These are phyloP conservation scores for Cyclina sinensis DNA, from an alignment of 1,140 invertebrate species.

Conservation along the genomic window DNA sequence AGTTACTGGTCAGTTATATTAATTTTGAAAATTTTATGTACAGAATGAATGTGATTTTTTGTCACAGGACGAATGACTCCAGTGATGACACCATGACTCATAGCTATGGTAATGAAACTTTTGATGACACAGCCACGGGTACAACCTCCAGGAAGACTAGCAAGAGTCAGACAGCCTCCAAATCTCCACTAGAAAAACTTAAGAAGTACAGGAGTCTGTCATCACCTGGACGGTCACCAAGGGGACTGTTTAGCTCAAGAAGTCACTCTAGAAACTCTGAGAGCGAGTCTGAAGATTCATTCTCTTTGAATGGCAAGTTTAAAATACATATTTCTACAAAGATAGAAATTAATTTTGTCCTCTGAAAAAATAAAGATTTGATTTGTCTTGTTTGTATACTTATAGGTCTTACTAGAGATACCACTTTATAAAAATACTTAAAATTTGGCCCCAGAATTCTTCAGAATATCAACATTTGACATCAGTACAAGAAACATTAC, in stretches of 20 bases:
- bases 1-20: too few species aligned
- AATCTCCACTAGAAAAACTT: conserved; percentile 73
- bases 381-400: too few species aligned
- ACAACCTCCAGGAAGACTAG: conserved; percentile 68
- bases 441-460: too few species aligned
- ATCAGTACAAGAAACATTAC: too few species aligned
- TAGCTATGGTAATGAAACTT: conserved; percentile 81
- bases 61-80: conserved; percentile 73
- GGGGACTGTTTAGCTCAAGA: conserved; percentile 57
- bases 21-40: too few species aligned
- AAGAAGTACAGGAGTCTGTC: conserved; percentile 58
- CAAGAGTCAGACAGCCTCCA: conserved; percentile 74
- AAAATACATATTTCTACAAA: neutral
- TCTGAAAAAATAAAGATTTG: too few species aligned
- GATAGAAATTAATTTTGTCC: too few species aligned
- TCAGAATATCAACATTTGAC: too few species aligned
- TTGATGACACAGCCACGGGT: conserved; percentile 72
- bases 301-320: conserved; percentile 77
- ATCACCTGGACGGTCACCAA: conserved; percentile 59
- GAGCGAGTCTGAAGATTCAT: conserved; percentile 89
- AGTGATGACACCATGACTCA: conserved; percentile 78
- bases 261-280: conserved; percentile 85
- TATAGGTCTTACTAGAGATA: too few species aligned
- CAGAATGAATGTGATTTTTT: too few species aligned
- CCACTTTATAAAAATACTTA: too few species aligned